Base-by-base conservation (phyloP, 2,797 vertebrate genomes). In the Oreortyx pictus region DNA sequence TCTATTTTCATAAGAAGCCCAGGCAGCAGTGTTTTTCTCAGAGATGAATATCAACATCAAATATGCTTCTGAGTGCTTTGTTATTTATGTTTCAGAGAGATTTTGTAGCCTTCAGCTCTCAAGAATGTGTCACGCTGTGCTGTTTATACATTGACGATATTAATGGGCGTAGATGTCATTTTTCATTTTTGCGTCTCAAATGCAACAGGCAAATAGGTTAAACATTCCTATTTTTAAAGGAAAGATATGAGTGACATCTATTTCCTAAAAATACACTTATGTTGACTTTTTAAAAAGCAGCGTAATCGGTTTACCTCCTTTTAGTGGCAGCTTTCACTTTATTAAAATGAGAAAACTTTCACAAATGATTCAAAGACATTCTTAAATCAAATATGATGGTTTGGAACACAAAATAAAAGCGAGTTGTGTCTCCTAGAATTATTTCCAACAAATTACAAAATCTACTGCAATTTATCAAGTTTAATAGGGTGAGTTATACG, bases 11-110 rank as follows among this genome's bases (percentile, higher is more conserved):
- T 99, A 99, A 99, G 98, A 98, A 99, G 98, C 98, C 98, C 92
- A 97, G 98, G 98, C 98, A 98, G 98, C 97, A 97, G 98, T 98
- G 98, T 98, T 97, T 98, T 98, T 98, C 98, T 98, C 98, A 97
- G 98, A 98, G 98, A 99, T 99, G 98, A 98, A 98, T 99, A 99
- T 99, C 99, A 99, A 98, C 98, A 99, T 99, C 99, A 99, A 99
- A 99, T 99, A 99, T 99, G 98, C 98, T 98, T 98, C 98, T 99
- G 99, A 99, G 98, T 99, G 99, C 98, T 99, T 99, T 99, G 98
- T 99, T 99, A 99, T 99, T 99, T 99, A 99, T 99, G 98, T 98
- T 99, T 98, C 97, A 98, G 96, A 97, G 97, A 98, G 98, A 98
- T 98, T 98, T 98, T 97, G 97, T 98, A 98, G 98, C 98, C 98